Evolutionary conservation across 2,888 invertebrate species (phyloP), one percentile per base, ranked within the genome.

Genomic region (Drosophila peninsularis): DNA sequence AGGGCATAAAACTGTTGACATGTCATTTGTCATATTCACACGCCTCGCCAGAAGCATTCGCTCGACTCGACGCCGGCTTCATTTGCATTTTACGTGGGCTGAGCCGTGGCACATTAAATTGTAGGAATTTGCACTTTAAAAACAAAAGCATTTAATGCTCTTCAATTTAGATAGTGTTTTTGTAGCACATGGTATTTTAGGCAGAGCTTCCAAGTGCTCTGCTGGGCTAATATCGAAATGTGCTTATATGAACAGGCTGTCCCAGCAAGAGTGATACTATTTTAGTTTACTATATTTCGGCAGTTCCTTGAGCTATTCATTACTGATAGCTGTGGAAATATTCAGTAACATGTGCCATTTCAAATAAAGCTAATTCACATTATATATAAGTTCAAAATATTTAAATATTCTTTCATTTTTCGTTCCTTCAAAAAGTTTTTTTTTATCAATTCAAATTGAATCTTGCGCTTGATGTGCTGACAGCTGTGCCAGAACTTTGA

Each of bases 1-100:
- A 47, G 49, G 52, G 44, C 54, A 63, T 54, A 55, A 60, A 69
- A 71, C 71, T 71, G 82, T 82, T 85, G 82, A 79, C 82, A 82
- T 75, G 71, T 83, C 81, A 75, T 80, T 88, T 84, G 83, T 88
- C 83, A 84, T 73, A 75, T 83, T 86, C 87, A 75, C 75, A 80
- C 75, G 55, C 27, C 57, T 36, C 19, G 11, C 44, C 49, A 49
- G 34, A 49, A 45, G 53, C 56, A 56, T 62, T 60, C 52, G 17
- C 19, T 10, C 50, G 13, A 11, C 55, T 62, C 36, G 50, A 34
- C 52, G 17, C 45, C 19, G 49, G 13, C 49, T 49, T 72, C 47
- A 77, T 75, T 73, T 78, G 55, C 73, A 78, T 78, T 62, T 58
- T 50, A 17, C 50, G 45, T 63, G 74, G 69, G 58, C 45, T 74